These are phyloP conservation scores for Mus spretus DNA, from an alignment of 2,797 vertebrate species.

Conservation along the genomic window DNA sequence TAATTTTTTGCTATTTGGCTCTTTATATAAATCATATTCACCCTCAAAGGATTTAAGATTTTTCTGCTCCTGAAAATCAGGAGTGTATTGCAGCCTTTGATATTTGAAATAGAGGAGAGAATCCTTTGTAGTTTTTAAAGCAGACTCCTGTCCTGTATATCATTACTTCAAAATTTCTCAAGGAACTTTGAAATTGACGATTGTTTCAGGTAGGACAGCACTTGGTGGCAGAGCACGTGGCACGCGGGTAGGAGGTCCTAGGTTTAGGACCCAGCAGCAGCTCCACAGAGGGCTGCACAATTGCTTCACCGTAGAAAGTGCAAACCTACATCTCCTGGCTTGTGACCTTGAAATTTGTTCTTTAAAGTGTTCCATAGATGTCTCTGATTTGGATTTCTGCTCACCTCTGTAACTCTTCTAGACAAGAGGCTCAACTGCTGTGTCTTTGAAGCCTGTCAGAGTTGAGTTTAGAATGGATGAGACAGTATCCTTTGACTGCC, in stretches of 20 bases:
- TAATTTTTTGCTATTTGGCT: constrained; percentile 20
- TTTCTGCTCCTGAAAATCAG: constrained; percentile 25
- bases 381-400: neutral
- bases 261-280: neutral
- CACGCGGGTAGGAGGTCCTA: neutral
- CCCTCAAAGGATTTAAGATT: constrained; percentile 29
- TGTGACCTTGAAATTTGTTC: neutral
- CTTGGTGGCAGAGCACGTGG: neutral
- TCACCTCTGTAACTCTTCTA: neutral
- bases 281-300: neutral
- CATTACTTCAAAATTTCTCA: constrained; percentile 41
- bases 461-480: constrained; percentile 23
- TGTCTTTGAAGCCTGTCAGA: neutral
- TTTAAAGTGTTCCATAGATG: constrained; percentile 36
- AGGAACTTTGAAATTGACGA: neutral
- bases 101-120: neutral
- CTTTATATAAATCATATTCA: constrained; percentile 23
- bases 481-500: neutral
- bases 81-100: neutral
- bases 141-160: neutral
- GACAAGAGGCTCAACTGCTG: neutral
- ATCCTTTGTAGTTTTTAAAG: constrained; percentile 10
- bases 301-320: neutral
- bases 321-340: neutral
- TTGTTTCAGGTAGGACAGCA: neutral